Evolutionary conservation across 2,797 vertebrate genomes (phyloP).

Genomic region (Karalla daura): DNA sequence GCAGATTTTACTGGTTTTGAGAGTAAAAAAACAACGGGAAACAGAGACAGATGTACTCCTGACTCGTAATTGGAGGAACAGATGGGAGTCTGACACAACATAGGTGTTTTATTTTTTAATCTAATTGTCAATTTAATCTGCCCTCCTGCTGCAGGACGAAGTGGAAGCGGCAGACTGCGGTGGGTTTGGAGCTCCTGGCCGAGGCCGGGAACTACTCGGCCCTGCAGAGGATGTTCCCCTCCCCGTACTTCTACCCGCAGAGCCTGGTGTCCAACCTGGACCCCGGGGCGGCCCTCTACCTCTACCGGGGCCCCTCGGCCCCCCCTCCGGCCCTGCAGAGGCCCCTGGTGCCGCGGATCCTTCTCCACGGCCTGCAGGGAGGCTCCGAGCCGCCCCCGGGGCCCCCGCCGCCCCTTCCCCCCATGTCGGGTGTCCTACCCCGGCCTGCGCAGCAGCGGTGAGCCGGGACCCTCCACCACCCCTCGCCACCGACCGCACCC

Average conservation of each 20-base stretch:
- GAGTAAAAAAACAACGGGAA: slow-evolving; percentile 5
- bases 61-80: slow-evolving; percentile 47
- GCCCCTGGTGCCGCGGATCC: slow-evolving; percentile 94
- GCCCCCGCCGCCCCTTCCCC: slow-evolving; percentile 88
- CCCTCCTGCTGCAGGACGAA: slow-evolving; percentile 87
- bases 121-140: not conserved
- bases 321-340: slow-evolving; percentile 93
- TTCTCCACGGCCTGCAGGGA: slow-evolving; percentile 95
- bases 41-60: slow-evolving; percentile 26
- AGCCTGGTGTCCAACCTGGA: slow-evolving; percentile 96
- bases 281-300: slow-evolving; percentile 92
- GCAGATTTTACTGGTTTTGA: slow-evolving; percentile 53
- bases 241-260: slow-evolving; percentile 98
- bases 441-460: slow-evolving; percentile 93
- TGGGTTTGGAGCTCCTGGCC: slow-evolving; percentile 95
- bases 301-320: slow-evolving; percentile 94
- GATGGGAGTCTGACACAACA: slow-evolving; percentile 16
- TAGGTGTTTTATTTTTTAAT: slow-evolving; percentile 12
- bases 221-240: slow-evolving; percentile 97
- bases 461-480: slow-evolving; percentile 74
- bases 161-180: slow-evolving; percentile 98
- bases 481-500: too few species aligned
- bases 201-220: slow-evolving; percentile 98
- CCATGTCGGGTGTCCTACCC: slow-evolving; percentile 90
- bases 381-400: slow-evolving; percentile 89